These are phyloP conservation scores for Noctua janthe DNA, from an alignment of 2,888 invertebrate species.

Conservation along the genomic window DNA sequence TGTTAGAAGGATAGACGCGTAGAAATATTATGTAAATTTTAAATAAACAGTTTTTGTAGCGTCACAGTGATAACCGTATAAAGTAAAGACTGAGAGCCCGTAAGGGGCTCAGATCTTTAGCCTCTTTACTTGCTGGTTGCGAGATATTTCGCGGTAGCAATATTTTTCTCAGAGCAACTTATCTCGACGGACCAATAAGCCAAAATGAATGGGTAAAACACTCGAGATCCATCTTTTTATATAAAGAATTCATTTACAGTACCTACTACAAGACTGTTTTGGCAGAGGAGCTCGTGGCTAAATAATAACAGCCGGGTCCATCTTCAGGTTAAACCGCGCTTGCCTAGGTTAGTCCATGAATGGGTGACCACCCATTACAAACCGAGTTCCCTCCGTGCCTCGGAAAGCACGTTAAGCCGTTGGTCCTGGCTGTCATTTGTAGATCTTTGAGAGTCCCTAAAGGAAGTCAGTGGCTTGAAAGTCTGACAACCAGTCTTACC, in stretches of 20 bases:
- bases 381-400: too few species aligned
- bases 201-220: conserved; percentile 23
- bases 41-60: conserved; percentile 15
- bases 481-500: too few species aligned
- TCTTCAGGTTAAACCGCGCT: too few species aligned
- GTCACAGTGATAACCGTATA: conserved; percentile 8
- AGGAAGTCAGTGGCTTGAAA: too few species aligned
- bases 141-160: conserved; percentile 11
- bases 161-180: conserved; percentile 20
- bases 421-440: too few species aligned
- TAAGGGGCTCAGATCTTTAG: background rate
- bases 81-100: conserved; percentile 5
- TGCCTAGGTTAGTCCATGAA: too few species aligned
- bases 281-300: too few species aligned
- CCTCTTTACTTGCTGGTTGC: background rate
- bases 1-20: background rate
- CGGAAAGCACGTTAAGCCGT: too few species aligned
- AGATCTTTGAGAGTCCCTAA: too few species aligned
- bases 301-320: too few species aligned
- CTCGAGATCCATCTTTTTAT: background rate
- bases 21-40: conserved; percentile 34
- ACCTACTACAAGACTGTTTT: too few species aligned
- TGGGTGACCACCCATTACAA: too few species aligned
- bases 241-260: background rate
- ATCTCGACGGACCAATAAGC: background rate